These are phyloP conservation scores for Boloria euphrosyne DNA, from an alignment of 2,888 invertebrate genomes.

Conservation along the genomic window DNA sequence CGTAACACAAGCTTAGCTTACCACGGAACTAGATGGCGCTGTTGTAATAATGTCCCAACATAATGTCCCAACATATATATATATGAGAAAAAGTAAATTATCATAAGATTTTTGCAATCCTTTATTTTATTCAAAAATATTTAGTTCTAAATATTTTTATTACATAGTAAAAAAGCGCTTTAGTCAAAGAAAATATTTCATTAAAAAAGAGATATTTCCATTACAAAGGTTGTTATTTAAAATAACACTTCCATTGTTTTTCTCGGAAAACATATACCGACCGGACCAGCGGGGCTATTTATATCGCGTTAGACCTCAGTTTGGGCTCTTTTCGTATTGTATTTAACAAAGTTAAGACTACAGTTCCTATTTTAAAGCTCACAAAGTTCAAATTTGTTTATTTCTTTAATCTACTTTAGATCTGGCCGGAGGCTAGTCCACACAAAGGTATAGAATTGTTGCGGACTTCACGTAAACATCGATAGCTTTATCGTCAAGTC, in stretches of 20 bases:
- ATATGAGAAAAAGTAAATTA: not conserved
- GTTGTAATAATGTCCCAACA: too few relatives aligned
- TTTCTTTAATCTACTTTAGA: conserved; percentile 30
- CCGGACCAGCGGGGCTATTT: conserved; percentile 49
- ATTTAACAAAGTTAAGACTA: conserved; percentile 32
- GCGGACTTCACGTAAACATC: conserved; percentile 45
- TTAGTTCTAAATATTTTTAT: not conserved
- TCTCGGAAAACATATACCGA: conserved; percentile 50
- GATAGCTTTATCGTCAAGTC: conserved; percentile 43
- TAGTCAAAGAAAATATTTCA: not conserved
- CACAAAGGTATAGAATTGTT: conserved; percentile 43
- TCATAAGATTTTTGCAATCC: not conserved
- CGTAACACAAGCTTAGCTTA: too few relatives aligned
- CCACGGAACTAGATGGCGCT: too few relatives aligned
- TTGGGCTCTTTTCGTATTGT: conserved; percentile 38
- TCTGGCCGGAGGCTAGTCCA: conserved; percentile 45
- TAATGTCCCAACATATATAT: too few relatives aligned
- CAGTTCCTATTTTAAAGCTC: conserved; percentile 9
- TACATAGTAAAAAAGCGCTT: too few relatives aligned
- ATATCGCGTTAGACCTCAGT: conserved; percentile 54
- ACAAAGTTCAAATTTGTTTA: conserved; percentile 22
- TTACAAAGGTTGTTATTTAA: conserved; percentile 25
- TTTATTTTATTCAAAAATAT: not conserved
- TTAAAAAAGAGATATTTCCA: conserved; percentile 18
- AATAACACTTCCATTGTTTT: conserved; percentile 44